phyloP scores from a whole-genome alignment of 2,888 invertebrate species.

The Dicyrtoma fusca region DNA sequence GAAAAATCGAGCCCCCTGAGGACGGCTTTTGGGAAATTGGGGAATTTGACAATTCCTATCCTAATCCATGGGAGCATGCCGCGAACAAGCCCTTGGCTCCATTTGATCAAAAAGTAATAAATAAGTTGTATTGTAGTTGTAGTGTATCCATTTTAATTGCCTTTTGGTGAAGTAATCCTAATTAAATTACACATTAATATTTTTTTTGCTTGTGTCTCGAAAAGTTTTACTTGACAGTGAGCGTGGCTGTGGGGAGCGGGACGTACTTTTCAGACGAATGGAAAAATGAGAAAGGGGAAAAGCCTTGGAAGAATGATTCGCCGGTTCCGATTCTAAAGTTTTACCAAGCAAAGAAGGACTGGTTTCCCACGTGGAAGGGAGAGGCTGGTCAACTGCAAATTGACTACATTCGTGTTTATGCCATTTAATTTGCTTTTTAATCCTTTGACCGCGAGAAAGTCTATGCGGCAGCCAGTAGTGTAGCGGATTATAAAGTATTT shows the following conservation, averaged over 20 bases:
- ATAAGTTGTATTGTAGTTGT: too few relatives aligned
- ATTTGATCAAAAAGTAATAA: constrained; percentile 69
- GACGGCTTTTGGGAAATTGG: constrained; percentile 72
- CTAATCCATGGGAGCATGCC: constrained; percentile 60
- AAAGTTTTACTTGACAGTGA: constrained; percentile 23
- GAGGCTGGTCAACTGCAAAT: constrained; percentile 66
- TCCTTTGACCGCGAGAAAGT: too few relatives aligned
- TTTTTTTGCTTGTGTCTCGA: too few relatives aligned
- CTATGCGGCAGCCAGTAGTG: too few relatives aligned
- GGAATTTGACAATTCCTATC: constrained; percentile 60
- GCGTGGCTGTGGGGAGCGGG: constrained; percentile 20
- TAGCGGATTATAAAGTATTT: too few relatives aligned
- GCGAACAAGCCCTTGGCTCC: constrained; percentile 69
- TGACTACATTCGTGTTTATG: constrained; percentile 70
- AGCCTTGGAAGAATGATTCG: constrained; percentile 15
- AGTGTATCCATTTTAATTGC: too few relatives aligned
- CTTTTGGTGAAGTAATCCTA: too few relatives aligned
- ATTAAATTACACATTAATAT: too few relatives aligned
- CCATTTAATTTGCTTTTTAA: too few relatives aligned
- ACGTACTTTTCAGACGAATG: constrained; percentile 1
- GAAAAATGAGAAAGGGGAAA: constrained; percentile 7
- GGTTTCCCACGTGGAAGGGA: constrained; percentile 69
- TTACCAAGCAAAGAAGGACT: constrained; percentile 66
- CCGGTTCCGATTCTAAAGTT: constrained; percentile 63
- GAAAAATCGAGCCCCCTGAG: constrained; percentile 63